Evolutionary conservation across 1,140 invertebrate species (phyloP), one percentile per base, ranked within the genome.

Genomic region (Drosophila littoralis): DNA sequence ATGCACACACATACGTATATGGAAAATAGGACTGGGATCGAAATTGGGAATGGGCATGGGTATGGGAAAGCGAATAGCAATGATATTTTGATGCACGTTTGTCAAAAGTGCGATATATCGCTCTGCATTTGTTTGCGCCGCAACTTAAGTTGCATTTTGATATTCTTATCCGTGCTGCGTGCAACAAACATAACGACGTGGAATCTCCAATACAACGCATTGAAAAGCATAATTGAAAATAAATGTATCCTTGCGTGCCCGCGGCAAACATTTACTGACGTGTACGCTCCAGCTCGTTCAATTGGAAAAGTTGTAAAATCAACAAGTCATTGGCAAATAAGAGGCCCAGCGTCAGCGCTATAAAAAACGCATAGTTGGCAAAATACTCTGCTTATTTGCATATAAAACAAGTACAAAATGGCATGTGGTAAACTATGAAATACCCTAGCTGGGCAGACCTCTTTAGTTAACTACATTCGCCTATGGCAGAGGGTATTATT

Each of bases 301-400:
- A 89, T 84, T 83, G 84, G 71, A 77, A 88, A 89, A 89, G 77
- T 89, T 89, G 70, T 88, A 88, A 88, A 89, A 88, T 88, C 84
- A 88, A 88, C 84, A 88, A 88, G 83, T 88, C 83, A 88, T 83
- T 80, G 80, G 80, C 73, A 83, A 88, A 88, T 63, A 85, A 65
- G 65, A 51, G 35, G 60, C 36, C 69, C 66, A 82, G 83, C 75
- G 60, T 60, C 72, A 73, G 45, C 67, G 63, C 58, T 60, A 67
- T 66, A 80, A 85, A 84, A 75, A 75, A 36, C 51, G 17, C 61
- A n/a, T 60, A 43, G 68, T 65, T 71, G 67, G 81, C 58, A 78
- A 89, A 89, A 83, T 78, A 83, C 70, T 77, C 60, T 68, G 70
- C 77, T 77, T 88, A 88, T 88, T 88, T 88, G 84, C 84, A 89